Evolutionary conservation across 2,888 invertebrate genomes (phyloP).

Genomic region (Cheilosia pagana): DNA sequence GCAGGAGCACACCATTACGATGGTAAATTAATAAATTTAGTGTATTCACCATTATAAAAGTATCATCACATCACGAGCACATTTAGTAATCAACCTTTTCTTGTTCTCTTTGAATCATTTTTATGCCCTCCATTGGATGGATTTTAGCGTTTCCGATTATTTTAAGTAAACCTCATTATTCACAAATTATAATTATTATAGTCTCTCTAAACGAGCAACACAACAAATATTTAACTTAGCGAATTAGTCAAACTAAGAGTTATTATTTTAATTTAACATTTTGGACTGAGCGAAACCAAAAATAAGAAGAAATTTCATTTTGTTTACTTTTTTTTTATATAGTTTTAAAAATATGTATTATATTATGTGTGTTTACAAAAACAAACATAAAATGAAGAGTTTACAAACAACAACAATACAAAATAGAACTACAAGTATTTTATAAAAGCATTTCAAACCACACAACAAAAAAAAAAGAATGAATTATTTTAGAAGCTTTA

Average conservation of each 20-base stretch:
- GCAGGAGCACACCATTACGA: slow-evolving; percentile 81
- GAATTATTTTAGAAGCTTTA: slow-evolving; percentile 71
- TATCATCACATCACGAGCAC: slow-evolving; percentile 55
- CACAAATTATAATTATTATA: slow-evolving; percentile 21
- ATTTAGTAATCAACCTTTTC: slow-evolving; percentile 18
- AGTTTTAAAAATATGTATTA: slow-evolving; percentile 21
- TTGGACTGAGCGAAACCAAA: slow-evolving; percentile 73
- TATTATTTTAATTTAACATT: slow-evolving; percentile 54
- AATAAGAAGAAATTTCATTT: slow-evolving; percentile 35
- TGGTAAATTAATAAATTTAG: slow-evolving; percentile 78
- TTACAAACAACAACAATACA: slow-evolving; percentile 11
- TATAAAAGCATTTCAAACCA: slow-evolving; percentile 57
- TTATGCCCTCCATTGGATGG: slow-evolving; percentile 69
- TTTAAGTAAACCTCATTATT: slow-evolving; percentile 79
- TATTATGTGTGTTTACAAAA: slow-evolving; percentile 3
- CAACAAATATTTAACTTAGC: slow-evolving; percentile 21
- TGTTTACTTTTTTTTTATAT: slow-evolving; percentile 15
- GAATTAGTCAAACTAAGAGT: slow-evolving; percentile 29
- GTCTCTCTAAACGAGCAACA: slow-evolving; percentile 6
- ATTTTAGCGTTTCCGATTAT: slow-evolving; percentile 81
- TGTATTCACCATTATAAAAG: slow-evolving; percentile 31
- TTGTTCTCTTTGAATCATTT: slow-evolving; percentile 49
- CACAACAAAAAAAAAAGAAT: slow-evolving; percentile 33
- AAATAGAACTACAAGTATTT: slow-evolving; percentile 53
- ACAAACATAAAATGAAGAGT: neutral